phyloP scores from a whole-genome alignment of 2,888 invertebrate species.

The Panzeria rudis region DNA sequence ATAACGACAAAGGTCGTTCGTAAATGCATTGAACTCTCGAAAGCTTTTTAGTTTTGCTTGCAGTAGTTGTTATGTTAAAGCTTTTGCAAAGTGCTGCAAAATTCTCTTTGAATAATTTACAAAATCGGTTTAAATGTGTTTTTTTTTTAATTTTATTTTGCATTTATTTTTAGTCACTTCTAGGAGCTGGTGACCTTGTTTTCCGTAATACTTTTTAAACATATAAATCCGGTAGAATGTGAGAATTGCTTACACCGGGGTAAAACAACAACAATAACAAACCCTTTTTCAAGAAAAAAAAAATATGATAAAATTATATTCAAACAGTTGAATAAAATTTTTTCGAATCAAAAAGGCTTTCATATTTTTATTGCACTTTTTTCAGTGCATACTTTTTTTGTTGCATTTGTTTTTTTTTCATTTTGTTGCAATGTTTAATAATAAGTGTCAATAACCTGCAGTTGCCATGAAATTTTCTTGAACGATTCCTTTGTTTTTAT shows the following conservation, averaged over 20 bases:
- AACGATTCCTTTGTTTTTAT: slow-evolving; percentile 53
- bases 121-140: not conserved
- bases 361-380: slow-evolving; percentile 40
- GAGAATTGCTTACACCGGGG: slow-evolving; percentile 40
- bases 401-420: slow-evolving; percentile 14
- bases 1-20: slow-evolving; percentile 62
- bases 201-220: slow-evolving; percentile 48
- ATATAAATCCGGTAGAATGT: slow-evolving; percentile 7
- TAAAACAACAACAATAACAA: slow-evolving; percentile 20
- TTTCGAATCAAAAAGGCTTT: slow-evolving; percentile 48
- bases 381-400: slow-evolving; percentile 14
- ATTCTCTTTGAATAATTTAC: slow-evolving; percentile 1
- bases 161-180: slow-evolving; percentile 68
- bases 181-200: slow-evolving; percentile 72
- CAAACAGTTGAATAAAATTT: slow-evolving; percentile 39
- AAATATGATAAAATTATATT: slow-evolving; percentile 20
- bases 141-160: slow-evolving; percentile 15
- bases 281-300: not conserved
- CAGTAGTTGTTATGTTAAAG: slow-evolving; percentile 8
- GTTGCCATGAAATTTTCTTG: slow-evolving; percentile 70
- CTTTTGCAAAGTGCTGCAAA: slow-evolving; percentile 39
- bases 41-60: slow-evolving; percentile 49
- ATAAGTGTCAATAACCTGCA: slow-evolving; percentile 72
- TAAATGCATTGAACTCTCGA: slow-evolving; percentile 69
- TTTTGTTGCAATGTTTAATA: slow-evolving; percentile 51